A percentile compares a stretch with the other conserved stretches of the same genome.
phyloP scores from a whole-genome alignment of 2,797 vertebrate genomes.

The Eidolon dupreanum region DNA sequence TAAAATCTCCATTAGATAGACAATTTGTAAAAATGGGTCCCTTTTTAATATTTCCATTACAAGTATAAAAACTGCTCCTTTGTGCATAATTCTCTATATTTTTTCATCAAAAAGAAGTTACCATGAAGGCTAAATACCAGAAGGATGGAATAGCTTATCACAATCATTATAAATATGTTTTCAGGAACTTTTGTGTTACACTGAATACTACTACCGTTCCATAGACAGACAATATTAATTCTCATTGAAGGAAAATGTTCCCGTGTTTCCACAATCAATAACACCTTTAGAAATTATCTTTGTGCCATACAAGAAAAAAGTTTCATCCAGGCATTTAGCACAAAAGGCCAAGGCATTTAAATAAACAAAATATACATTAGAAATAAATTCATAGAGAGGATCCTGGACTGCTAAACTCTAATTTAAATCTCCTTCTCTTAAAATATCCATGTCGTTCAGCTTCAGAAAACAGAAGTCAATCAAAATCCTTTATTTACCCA shows the following conservation, averaged over 20 bases:
- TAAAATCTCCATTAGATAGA: constrained; percentile 80
- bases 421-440: constrained; percentile 72
- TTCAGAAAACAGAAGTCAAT: constrained; percentile 44
- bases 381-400: constrained; percentile 78
- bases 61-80: constrained; percentile 75
- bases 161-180: constrained; percentile 81
- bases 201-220: constrained; percentile 65
- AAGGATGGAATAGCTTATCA: constrained; percentile 80
- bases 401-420: constrained; percentile 57
- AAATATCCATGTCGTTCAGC: constrained; percentile 71
- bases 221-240: constrained; percentile 82
- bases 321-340: constrained; percentile 61
- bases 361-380: constrained; percentile 66
- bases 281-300: constrained; percentile 83
- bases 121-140: constrained; percentile 77
- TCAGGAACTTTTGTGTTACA: constrained; percentile 70
- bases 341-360: constrained; percentile 66
- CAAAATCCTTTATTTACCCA: constrained; percentile 69
- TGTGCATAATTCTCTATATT: constrained; percentile 81
- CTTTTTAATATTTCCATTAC: constrained; percentile 78
- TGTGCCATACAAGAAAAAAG: constrained; percentile 71
- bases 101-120: constrained; percentile 83
- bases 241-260: constrained; percentile 78
- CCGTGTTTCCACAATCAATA: constrained; percentile 81
- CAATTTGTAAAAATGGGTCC: constrained; percentile 77